phyloP scores from a whole-genome alignment of 2,113 vertebrate genomes.

The Hippopotamus amphibius region DNA sequence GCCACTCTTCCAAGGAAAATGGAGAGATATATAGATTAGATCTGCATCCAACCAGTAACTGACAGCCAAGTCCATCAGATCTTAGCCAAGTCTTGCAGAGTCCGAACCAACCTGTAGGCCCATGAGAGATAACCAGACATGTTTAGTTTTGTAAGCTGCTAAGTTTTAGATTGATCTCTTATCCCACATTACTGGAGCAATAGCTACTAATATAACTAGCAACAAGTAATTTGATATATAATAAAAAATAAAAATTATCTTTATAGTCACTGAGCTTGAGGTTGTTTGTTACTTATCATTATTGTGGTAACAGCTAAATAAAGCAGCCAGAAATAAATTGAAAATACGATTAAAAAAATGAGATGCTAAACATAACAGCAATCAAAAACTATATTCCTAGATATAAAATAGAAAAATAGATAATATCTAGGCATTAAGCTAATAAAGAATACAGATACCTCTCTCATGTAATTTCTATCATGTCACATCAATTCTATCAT shows the following conservation, averaged over 20 bases:
- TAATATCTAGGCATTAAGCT: not conserved
- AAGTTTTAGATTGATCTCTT: not conserved
- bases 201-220: not conserved
- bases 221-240: not conserved
- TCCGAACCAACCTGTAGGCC: not conserved
- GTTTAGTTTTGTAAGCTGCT: not conserved
- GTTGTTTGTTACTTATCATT: not conserved
- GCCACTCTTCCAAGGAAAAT: not conserved
- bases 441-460: not conserved
- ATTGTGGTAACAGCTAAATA: not conserved
- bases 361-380: not conserved
- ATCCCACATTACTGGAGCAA: not conserved
- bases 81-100: not conserved
- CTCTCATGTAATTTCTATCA: not conserved
- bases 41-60: not conserved
- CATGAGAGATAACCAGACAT: not conserved
- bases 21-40: not conserved
- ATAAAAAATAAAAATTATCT: not conserved
- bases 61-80: not conserved
- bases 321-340: not conserved
- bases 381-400: not conserved
- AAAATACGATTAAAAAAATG: conserved; percentile 6
- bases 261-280: not conserved
- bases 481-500: not conserved
- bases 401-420: not conserved